Percentiles rank a stretch among this genome's conserved stretches.
These are phyloP conservation scores for Danio choprae DNA, from an alignment of 2,797 vertebrate genomes.

Conservation along the genomic window DNA sequence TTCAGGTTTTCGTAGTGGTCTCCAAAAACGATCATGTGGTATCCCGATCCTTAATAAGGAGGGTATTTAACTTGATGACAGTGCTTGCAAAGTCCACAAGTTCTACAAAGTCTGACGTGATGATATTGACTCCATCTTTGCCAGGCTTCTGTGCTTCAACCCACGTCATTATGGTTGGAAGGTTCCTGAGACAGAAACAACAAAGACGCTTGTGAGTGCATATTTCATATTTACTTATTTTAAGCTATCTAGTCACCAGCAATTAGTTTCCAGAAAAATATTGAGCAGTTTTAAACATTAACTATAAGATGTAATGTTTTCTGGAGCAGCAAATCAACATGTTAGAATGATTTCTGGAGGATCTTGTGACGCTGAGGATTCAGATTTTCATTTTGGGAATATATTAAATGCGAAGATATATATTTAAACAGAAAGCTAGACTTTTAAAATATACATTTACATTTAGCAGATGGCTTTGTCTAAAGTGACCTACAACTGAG, in stretches of 20 bases:
- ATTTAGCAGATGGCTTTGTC: no score
- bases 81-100: slow-evolving; percentile 94
- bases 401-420: neutral
- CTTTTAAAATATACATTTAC: no score
- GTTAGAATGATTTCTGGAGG: neutral
- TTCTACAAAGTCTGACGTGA: slow-evolving; percentile 98
- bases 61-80: slow-evolving; percentile 91
- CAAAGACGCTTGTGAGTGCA: neutral
- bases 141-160: slow-evolving; percentile 92
- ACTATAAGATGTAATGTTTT: neutral
- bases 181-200: slow-evolving; percentile 80
- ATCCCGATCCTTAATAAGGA: slow-evolving; percentile 78
- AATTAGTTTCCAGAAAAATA: neutral
- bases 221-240: slow-evolving; percentile 1
- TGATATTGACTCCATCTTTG: slow-evolving; percentile 91
- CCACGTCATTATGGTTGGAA: slow-evolving; percentile 95
- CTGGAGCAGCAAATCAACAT: neutral
- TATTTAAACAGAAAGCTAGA: no score
- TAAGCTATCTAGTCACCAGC: neutral
- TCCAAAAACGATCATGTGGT: slow-evolving; percentile 18
- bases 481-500: no score
- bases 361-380: neutral
- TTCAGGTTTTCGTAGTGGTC: neutral
- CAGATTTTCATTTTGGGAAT: neutral
- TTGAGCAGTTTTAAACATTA: neutral